Evolutionary conservation across 1,140 invertebrate genomes (phyloP).

Genomic region (Argopecten irradians): DNA sequence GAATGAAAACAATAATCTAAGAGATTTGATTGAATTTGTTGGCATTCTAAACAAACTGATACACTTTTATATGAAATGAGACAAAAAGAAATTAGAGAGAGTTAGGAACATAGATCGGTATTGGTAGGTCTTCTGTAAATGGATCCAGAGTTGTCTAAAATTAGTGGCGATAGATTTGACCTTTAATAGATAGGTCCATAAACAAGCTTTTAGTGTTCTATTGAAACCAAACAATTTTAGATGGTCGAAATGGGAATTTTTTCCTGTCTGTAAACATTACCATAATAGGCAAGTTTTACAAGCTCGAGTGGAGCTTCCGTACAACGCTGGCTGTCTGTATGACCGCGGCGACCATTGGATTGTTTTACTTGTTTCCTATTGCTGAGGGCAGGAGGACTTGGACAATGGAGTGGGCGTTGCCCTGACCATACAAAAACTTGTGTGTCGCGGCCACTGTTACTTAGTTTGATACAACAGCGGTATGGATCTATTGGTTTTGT

Average conservation of each 20-base stretch:
- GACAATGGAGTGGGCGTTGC: background rate
- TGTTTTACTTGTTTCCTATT: background rate
- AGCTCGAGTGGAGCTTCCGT: background rate
- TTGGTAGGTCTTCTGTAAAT: background rate
- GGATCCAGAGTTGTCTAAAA: background rate
- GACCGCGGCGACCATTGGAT: background rate
- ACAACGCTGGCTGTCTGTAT: background rate
- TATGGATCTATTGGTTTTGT: conserved; percentile 1
- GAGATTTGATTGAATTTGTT: too few relatives aligned
- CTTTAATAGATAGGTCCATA: conserved; percentile 8
- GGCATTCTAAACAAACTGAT: too few relatives aligned
- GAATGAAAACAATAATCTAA: too few relatives aligned
- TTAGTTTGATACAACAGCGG: background rate
- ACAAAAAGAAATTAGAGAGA: too few relatives aligned
- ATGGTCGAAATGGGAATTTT: background rate
- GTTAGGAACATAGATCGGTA: too few relatives aligned
- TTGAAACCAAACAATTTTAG: background rate
- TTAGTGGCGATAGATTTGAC: background rate
- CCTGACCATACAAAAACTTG: background rate
- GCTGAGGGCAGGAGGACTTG: background rate
- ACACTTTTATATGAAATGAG: too few relatives aligned
- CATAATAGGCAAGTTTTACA: background rate
- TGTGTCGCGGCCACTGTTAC: background rate
- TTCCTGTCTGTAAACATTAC: background rate
- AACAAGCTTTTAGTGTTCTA: background rate